Evolutionary conservation across 2,113 vertebrate species (phyloP).

Genomic region (Canis aureus): DNA sequence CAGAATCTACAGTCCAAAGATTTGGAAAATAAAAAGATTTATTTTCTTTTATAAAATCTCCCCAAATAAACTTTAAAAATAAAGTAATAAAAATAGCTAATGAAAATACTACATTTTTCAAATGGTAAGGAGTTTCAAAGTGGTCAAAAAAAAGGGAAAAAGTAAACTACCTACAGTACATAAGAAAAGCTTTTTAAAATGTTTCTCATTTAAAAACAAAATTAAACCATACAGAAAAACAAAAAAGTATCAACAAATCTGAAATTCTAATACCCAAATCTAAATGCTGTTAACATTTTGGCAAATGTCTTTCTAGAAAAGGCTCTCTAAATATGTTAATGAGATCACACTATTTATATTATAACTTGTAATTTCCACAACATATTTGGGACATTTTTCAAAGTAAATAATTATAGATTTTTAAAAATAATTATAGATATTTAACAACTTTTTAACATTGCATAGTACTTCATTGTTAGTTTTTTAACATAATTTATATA

Average conservation of each 20-base stretch:
- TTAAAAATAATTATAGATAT: neutral
- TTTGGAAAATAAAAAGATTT: too few relatives aligned
- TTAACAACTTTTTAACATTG: neutral
- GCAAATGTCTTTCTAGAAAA: neutral
- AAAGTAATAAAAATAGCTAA: neutral
- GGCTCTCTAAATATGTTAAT: neutral
- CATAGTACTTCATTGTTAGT: neutral
- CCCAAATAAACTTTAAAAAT: neutral
- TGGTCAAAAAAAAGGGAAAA: neutral
- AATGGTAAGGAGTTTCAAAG: slow-evolving; percentile 1
- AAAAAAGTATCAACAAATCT: neutral
- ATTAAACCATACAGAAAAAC: neutral
- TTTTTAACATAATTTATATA: neutral
- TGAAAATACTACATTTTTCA: neutral
- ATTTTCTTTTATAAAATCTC: neutral
- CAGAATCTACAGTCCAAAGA: neutral
- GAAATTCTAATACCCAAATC: neutral
- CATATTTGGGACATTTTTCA: neutral
- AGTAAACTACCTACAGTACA: neutral
- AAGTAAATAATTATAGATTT: neutral
- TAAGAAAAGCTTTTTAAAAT: neutral
- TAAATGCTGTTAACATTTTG: neutral
- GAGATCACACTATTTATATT: neutral
- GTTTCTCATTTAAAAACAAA: neutral
- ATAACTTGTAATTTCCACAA: neutral